These are phyloP conservation scores for Protaetia brevitarsis DNA, from an alignment of 1,140 invertebrate genomes.

Conservation along the genomic window DNA sequence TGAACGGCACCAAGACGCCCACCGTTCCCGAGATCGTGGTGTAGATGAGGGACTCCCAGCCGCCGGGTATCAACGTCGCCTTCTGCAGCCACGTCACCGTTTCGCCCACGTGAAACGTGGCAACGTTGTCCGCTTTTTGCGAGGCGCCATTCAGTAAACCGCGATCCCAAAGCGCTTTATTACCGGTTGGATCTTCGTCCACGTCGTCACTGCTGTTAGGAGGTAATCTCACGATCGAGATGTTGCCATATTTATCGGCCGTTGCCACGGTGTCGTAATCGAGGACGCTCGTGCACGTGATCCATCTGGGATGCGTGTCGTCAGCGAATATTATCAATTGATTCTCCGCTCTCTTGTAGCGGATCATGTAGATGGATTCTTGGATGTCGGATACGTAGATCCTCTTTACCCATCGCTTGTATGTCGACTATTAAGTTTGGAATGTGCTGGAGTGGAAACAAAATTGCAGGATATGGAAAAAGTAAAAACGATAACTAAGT, in stretches of 20 bases:
- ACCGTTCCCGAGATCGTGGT: conserved; percentile 93
- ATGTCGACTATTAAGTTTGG: conserved; percentile 93
- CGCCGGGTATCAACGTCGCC: conserved; percentile 94
- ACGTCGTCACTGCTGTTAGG: conserved; percentile 93
- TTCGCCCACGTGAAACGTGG: conserved; percentile 95
- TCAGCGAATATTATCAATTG: conserved; percentile 98
- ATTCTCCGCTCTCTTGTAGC: conserved; percentile 95
- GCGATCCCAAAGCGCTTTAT: conserved; percentile 97
- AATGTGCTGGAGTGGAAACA: conserved; percentile 73
- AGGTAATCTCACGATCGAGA: conserved; percentile 86
- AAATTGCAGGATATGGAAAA: too few species aligned
- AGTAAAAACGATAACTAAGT: too few species aligned
- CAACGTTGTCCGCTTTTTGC: conserved; percentile 92
- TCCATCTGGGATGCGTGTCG: conserved; percentile 95
- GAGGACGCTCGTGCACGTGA: conserved; percentile 87
- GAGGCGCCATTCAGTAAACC: conserved; percentile 95
- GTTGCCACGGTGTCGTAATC: conserved; percentile 97
- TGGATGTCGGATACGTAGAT: conserved; percentile 96
- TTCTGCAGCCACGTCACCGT: conserved; percentile 88
- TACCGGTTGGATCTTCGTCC: conserved; percentile 98
- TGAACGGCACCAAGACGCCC: conserved; percentile 96
- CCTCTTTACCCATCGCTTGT: conserved; percentile 86
- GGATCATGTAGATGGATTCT: conserved; percentile 94
- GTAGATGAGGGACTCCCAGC: conserved; percentile 94
- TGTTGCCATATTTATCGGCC: conserved; percentile 99